Evolutionary conservation across 2,888 invertebrate species (phyloP).

Genomic region (Anthrax anthrax): DNA sequence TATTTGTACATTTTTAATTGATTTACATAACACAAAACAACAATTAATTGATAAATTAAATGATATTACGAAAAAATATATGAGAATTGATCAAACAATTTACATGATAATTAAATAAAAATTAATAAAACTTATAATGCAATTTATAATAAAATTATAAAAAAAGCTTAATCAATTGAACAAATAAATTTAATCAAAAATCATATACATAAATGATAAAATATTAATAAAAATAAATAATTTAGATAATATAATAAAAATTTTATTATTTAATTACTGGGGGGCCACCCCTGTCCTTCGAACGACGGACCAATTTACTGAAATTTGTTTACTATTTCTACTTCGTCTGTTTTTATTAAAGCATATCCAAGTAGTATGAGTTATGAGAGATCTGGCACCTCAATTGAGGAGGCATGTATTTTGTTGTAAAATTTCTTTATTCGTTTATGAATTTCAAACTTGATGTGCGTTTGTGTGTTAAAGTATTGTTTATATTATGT

Average conservation of each 20-base stretch:
- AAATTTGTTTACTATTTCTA: no score
- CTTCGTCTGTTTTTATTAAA: no score
- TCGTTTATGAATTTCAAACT: no score
- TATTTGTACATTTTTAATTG: background rate
- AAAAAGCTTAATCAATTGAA: background rate
- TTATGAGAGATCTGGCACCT: no score
- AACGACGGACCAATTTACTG: no score
- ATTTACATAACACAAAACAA: background rate
- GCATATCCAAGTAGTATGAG: no score
- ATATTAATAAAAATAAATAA: background rate
- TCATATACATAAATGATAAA: background rate
- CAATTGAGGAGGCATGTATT: no score
- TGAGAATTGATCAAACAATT: background rate
- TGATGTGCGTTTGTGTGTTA: no score
- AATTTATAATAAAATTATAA: background rate
- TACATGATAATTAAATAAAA: background rate
- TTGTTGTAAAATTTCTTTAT: no score
- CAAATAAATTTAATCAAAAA: background rate
- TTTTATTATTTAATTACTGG: background rate
- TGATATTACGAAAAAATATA: background rate
- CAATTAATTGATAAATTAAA: background rate
- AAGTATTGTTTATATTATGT: no score
- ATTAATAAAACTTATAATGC: background rate
- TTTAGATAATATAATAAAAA: background rate
- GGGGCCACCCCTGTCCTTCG: no score